Evolutionary conservation across 2,888 invertebrate genomes (phyloP), one percentile per base, ranked within the genome.

Genomic region (Drosophila macrothrix): DNA sequence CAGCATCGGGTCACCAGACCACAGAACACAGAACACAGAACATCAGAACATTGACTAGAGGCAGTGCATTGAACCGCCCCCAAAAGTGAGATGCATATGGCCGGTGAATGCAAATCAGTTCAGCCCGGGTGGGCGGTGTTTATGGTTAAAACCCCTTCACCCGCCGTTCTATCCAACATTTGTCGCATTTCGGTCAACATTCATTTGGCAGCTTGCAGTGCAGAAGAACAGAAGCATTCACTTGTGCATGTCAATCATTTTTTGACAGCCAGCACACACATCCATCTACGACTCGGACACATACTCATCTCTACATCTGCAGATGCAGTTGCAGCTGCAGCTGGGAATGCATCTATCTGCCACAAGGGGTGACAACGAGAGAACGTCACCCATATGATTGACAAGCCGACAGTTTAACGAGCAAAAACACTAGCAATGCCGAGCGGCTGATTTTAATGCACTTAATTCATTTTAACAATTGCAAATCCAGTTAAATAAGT

Each of bases 231-330:
- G 79, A 25, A 37, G 74, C 69, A 83, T 81, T 84, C 85, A 90
- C 85, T 86, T 86, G 85, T 86, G 88, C 85, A 78, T 88, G 85
- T 85, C 85, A 86, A 86, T 86, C 85, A 88, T 70, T 76, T 83
- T 78, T 73, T 88, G 85, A 90, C 90, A 88, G 83, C 60, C 76
- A 66, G 68, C 62, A 78, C 71, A 70, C 77, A 73, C 77, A 83
- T 74, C 55, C 85, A 84, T 70, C 83, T 60, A 50, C 31, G 50
- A 62, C 39, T 53, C 62, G 39, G 64, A 54, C 62, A 41, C 69
- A 52, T 49, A 43, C 43, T 63, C 60, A 55, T 50, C 60, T 19
- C 59, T 28, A 9, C 65, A 65, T 67, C 54, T 65, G 72, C 72
- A 80, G 55, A 70, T 71, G 68, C 62, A 66, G 31, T 53, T 70